phyloP scores from a whole-genome alignment of 2,888 invertebrate genomes.

The Lydus trimaculatus region DNA sequence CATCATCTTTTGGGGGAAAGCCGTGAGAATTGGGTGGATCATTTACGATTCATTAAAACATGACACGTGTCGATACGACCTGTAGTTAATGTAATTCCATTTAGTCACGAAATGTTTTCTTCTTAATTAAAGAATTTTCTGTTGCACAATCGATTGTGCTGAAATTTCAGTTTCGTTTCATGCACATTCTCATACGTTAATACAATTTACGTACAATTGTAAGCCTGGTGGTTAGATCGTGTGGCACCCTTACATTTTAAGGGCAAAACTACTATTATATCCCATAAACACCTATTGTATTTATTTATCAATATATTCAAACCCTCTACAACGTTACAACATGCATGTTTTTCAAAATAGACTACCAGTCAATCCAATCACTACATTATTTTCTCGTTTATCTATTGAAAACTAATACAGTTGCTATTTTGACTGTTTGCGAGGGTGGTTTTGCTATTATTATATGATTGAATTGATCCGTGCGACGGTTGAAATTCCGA shows the following conservation, averaged over 20 bases:
- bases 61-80: not conserved
- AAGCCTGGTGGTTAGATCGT: conserved; percentile 24
- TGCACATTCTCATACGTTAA: no score
- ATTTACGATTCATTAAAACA: not conserved
- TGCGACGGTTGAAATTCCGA: not conserved
- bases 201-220: conserved; percentile 27
- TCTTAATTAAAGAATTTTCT: not conserved
- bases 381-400: conserved; percentile 54
- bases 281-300: conserved; percentile 35
- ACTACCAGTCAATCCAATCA: conserved; percentile 48
- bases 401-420: conserved; percentile 33
- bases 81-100: not conserved
- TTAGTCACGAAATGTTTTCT: not conserved
- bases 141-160: conserved; percentile 20
- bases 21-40: conserved; percentile 7
- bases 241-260: conserved; percentile 26
- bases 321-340: conserved; percentile 30
- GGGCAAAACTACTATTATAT: conserved; percentile 32
- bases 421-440: conserved; percentile 51
- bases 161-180: not conserved
- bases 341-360: conserved; percentile 27
- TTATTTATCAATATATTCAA: conserved; percentile 21
- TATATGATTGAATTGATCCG: not conserved
- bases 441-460: conserved; percentile 42
- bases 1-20: not conserved